A percentile compares a stretch with the other conserved stretches of the same genome.
phyloP scores from a whole-genome alignment of 2,113 vertebrate genomes.

The human region DNA sequence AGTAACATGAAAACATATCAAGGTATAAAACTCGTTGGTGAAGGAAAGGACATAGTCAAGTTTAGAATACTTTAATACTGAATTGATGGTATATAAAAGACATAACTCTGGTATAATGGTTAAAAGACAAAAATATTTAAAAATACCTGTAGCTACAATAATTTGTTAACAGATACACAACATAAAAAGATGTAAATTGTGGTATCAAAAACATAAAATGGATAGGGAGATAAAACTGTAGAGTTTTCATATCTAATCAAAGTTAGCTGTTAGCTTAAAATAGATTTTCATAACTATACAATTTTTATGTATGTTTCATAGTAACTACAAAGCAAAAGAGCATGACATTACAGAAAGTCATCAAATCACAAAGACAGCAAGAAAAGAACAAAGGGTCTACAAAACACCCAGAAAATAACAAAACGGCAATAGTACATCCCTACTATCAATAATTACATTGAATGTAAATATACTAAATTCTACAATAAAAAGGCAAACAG shows the following conservation, averaged over 20 bases:
- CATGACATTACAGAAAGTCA: neutral
- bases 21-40: neutral
- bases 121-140: no score
- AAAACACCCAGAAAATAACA: neutral
- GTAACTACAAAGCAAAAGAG: neutral
- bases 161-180: neutral
- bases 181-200: neutral
- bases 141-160: neutral
- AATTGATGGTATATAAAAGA: neutral
- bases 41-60: neutral
- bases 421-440: neutral
- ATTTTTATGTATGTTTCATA: neutral
- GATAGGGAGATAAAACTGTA: neutral
- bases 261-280: neutral
- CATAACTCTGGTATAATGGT: neutral
- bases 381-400: neutral
- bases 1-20: neutral
- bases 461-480: neutral
- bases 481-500: neutral
- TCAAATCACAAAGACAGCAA: neutral
- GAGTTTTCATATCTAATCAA: neutral
- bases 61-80: neutral
- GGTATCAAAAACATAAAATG: neutral
- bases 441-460: neutral
- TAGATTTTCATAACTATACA: neutral